Evolutionary conservation across 2,797 vertebrate species (phyloP), one percentile per base, ranked within the genome.

Genomic region (Acanthurus tractus): DNA sequence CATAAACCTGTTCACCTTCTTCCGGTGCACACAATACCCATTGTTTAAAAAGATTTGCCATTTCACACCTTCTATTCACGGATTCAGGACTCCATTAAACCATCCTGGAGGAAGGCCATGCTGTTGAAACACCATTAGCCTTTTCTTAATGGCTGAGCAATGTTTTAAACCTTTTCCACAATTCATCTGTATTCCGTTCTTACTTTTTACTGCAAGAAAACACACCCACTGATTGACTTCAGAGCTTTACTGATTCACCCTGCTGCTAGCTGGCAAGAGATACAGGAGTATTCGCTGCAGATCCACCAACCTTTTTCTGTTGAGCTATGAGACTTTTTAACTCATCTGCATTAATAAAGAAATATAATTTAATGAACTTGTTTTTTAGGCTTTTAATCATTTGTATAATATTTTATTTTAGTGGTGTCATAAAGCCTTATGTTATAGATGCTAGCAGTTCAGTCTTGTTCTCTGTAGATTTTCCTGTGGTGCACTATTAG

Each of bases 1-100:
- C 2, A 40, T 55, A 57, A 89, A 86, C 45, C 50, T 72, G 53
- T 38, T 88, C 68, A 67, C 64, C 88, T 84, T 83, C 78, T 65
- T 84, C 50, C 70, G 46, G 14, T 75, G 65, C 62, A 86, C 74
- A 82, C 84, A 91, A 62, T 77, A 8, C 11, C 63, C 46, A 86
- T 90, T 89, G 85, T 92, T 82, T 79, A 10, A 55, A 59, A 58
- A 38, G 25, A 72, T 4, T 64, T 56, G 10, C 49, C 29, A 49
- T n/a, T 89, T 89, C 56, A 74, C 79, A 84, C 57, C 67, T 67
- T 55, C 40, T 18, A 63, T 74, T 81, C 34, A 64, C 73, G 67
- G 18, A 65, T 55, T 46, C 1, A 67, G 38, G 46, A 67, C 36
- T 56, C 0, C 15, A 17, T 53, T 58, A 18, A 25, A 3, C 12